These are phyloP conservation scores for Heliconius hewitsoni DNA, from an alignment of 1,140 invertebrate genomes.

Conservation along the genomic window DNA sequence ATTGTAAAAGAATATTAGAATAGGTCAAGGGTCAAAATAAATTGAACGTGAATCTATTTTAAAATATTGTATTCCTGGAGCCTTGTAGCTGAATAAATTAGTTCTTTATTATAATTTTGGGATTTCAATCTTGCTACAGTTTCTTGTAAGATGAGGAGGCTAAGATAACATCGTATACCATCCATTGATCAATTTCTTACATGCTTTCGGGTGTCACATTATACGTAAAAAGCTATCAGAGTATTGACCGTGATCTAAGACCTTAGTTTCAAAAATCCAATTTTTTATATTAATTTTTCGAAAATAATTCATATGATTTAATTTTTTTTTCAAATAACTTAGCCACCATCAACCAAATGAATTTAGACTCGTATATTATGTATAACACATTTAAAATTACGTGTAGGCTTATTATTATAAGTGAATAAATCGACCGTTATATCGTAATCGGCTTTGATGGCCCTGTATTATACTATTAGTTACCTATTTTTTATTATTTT, in stretches of 20 bases:
- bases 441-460: slow-evolving; percentile 2
- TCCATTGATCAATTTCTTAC: background rate
- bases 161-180: background rate
- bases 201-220: background rate
- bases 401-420: background rate
- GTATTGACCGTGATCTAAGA: background rate
- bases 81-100: no score
- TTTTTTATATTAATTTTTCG: no score
- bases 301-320: no score
- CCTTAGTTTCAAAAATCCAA: no score
- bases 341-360: background rate
- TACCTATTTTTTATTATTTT: no score
- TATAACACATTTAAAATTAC: background rate
- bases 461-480: background rate
- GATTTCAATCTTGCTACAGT: no score
- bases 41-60: no score
- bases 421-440: background rate
- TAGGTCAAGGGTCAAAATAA: background rate
- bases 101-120: no score
- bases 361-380: background rate
- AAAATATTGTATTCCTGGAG: no score
- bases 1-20: background rate
- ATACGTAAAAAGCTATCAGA: background rate
- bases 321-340: background rate
- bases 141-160: background rate